Percentiles rank a stretch among this genome's conserved stretches.
These are phyloP conservation scores for Drosophila insularis DNA, from an alignment of 1,140 invertebrate species.

Conservation along the genomic window DNA sequence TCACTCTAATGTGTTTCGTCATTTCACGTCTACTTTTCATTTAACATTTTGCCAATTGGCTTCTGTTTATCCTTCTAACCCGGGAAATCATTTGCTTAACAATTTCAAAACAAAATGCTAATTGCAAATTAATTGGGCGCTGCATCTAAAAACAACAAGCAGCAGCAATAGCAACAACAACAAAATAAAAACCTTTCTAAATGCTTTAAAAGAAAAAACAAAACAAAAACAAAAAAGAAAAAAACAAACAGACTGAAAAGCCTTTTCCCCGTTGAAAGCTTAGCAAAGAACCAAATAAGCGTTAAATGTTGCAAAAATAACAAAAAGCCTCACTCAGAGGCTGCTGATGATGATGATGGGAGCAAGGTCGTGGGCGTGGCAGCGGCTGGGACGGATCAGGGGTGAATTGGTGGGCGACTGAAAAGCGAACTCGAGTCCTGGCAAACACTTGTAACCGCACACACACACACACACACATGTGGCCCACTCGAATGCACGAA, in stretches of 20 bases:
- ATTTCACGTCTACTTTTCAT: neutral
- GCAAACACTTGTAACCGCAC: constrained; percentile 71
- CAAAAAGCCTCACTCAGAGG: constrained; percentile 40
- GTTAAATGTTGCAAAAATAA: constrained; percentile 81
- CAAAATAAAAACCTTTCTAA: constrained; percentile 45
- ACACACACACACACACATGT: constrained; percentile 44
- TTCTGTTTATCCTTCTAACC: neutral
- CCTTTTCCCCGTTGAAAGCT: constrained; percentile 54
- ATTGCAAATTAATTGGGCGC: constrained; percentile 80
- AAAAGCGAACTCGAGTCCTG: constrained; percentile 21
- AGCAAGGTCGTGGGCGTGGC: neutral
- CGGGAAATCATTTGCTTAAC: constrained; percentile 6
- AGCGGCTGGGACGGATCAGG: neutral
- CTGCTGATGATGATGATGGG: constrained; percentile 1
- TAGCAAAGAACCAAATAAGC: constrained; percentile 75
- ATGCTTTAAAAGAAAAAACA: constrained; percentile 55
- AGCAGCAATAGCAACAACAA: constrained; percentile 8
- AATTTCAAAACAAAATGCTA: constrained; percentile 60
- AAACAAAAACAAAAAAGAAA: constrained; percentile 50
- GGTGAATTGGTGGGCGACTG: neutral
- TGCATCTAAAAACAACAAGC: constrained; percentile 72
- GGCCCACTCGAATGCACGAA: too few relatives aligned
- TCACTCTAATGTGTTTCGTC: too few relatives aligned
- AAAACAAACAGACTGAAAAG: constrained; percentile 62
- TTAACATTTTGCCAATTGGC: neutral